A percentile compares a stretch with the other conserved stretches of the same genome.
These are phyloP conservation scores for Trichosurus vulpecula DNA, from an alignment of 2,797 vertebrate species.

Conservation along the genomic window DNA sequence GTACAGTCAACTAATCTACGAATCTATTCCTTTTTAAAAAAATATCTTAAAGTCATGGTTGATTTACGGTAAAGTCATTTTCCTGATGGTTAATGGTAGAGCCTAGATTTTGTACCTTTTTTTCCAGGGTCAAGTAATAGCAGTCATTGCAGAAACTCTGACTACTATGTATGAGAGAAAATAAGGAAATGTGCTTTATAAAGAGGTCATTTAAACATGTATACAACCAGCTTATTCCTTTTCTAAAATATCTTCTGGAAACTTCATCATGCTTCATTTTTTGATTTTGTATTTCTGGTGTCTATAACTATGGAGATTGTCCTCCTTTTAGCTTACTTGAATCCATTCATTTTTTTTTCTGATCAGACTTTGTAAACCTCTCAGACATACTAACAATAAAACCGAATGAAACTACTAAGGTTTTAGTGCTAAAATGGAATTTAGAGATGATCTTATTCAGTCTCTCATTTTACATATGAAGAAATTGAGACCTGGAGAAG, in stretches of 20 bases:
- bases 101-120: not conserved
- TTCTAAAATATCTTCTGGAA: not conserved
- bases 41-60: not conserved
- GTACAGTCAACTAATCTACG: not conserved
- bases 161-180: not conserved
- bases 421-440: not conserved
- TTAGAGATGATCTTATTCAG: not conserved
- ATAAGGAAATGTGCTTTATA: not conserved
- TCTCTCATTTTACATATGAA: not conserved
- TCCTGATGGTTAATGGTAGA: not conserved
- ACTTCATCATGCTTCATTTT: not conserved
- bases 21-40: not conserved
- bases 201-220: not conserved
- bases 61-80: slow-evolving; percentile 10
- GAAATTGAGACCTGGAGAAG: not conserved
- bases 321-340: not conserved
- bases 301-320: not conserved
- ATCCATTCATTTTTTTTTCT: not conserved
- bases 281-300: not conserved
- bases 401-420: not conserved
- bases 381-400: not conserved
- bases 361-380: not conserved
- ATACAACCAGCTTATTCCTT: not conserved
- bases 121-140: not conserved
- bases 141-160: not conserved